These are phyloP conservation scores for Bombus polaris DNA, from an alignment of 1,140 invertebrate genomes.

Conservation along the genomic window DNA sequence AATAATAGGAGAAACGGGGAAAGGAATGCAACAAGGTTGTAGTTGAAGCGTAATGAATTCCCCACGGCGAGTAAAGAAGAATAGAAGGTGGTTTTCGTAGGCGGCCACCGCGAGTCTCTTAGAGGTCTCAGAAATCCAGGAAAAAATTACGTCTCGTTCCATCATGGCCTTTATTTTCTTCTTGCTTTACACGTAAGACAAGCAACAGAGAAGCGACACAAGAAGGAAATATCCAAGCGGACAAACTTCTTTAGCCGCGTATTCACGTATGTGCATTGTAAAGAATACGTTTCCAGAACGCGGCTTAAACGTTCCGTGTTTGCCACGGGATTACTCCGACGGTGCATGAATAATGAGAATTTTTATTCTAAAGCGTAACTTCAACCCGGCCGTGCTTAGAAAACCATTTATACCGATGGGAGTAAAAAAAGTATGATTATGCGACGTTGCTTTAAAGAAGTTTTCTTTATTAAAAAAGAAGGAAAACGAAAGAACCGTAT, in stretches of 20 bases:
- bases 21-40: too few relatives aligned
- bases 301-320: slow-evolving; percentile 27
- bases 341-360: slow-evolving; percentile 43
- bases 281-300: slow-evolving; percentile 31
- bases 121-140: slow-evolving; percentile 4
- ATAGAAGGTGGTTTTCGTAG: neutral
- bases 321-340: slow-evolving; percentile 31
- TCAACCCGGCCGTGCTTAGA: neutral
- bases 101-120: neutral
- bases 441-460: neutral
- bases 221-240: neutral
- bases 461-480: neutral
- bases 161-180: slow-evolving; percentile 13
- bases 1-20: neutral
- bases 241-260: slow-evolving; percentile 35
- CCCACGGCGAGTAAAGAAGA: neutral
- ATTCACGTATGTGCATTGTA: slow-evolving; percentile 19
- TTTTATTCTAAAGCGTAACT: slow-evolving; percentile 29
- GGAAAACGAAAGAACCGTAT: neutral
- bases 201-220: neutral
- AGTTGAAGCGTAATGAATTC: slow-evolving; percentile 20
- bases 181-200: neutral
- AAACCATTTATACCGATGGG: neutral
- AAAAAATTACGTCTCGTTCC: slow-evolving; percentile 45
- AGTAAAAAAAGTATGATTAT: neutral